Conservation (phyloP, 2,888 invertebrate species). For the Euspilapteryx auroguttella region DNA sequence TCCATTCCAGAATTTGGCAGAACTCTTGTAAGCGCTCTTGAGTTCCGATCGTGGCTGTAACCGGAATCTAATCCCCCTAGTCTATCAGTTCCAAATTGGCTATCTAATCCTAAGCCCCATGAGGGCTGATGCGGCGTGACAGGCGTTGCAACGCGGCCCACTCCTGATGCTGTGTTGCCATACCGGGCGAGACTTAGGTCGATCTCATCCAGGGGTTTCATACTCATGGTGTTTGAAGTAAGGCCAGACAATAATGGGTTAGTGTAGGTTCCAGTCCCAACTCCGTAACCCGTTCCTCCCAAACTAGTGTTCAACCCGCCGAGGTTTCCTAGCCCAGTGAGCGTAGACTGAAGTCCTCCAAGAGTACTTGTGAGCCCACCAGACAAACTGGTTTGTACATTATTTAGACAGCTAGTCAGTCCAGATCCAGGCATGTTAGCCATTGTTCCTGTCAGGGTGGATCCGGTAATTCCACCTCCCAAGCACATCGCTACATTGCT, state of each 20-base stretch:
- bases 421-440: constrained; percentile 32
- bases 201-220: constrained; percentile 73
- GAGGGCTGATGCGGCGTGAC: constrained; percentile 65
- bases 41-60: constrained; percentile 62
- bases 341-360: constrained; percentile 39
- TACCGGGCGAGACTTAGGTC: constrained; percentile 67
- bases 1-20: constrained; percentile 48
- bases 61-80: constrained; percentile 55
- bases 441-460: constrained; percentile 50
- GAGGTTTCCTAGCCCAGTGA: constrained; percentile 40
- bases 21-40: constrained; percentile 57
- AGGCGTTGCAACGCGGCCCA: constrained; percentile 63
- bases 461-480: constrained; percentile 38
- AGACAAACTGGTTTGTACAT: constrained; percentile 41
- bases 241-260: constrained; percentile 65
- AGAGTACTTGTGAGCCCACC: constrained; percentile 40
- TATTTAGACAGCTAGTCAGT: constrained; percentile 42
- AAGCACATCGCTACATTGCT: constrained; percentile 45
- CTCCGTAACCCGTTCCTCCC: constrained; percentile 29
- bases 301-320: constrained; percentile 42
- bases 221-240: constrained; percentile 60
- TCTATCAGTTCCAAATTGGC: constrained; percentile 62
- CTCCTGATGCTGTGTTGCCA: constrained; percentile 35
- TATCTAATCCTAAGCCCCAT: constrained; percentile 64
- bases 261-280: constrained; percentile 62